phyloP scores from a whole-genome alignment of 92 coral and sea anemone genomes.

The Palythoa grandis region DNA sequence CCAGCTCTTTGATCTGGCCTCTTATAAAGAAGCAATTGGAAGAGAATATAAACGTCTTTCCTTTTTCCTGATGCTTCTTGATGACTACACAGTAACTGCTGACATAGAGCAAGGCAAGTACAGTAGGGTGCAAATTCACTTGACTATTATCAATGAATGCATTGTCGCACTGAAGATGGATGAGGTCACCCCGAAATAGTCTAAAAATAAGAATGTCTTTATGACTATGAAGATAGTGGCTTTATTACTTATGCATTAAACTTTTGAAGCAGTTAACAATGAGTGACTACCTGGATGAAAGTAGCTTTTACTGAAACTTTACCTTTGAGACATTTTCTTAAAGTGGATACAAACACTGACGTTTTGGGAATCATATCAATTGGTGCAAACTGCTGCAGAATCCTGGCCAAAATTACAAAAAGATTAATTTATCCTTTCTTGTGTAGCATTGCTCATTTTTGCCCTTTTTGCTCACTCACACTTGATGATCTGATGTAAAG shows the following conservation, averaged over 20 bases:
- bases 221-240: not conserved
- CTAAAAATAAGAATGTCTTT: not conserved
- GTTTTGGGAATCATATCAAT: not conserved
- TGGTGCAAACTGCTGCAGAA: not conserved
- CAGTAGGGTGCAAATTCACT: not conserved
- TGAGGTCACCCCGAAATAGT: not conserved
- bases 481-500: not conserved
- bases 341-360: not conserved
- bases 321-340: not conserved
- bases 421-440: not conserved
- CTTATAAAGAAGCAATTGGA: constrained; percentile 65
- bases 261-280: not conserved
- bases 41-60: constrained; percentile 75
- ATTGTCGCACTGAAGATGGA: not conserved
- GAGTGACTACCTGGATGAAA: not conserved
- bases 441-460: not conserved
- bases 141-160: not conserved
- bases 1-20: constrained; percentile 52
- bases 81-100: not conserved
- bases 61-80: constrained; percentile 33
- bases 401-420: not conserved
- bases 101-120: not conserved
- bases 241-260: not conserved
- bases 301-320: not conserved
- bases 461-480: not conserved